Percentiles rank a stretch among this genome's conserved stretches.
phyloP scores from a whole-genome alignment of 2,797 vertebrate species.

The Anableps anableps region DNA sequence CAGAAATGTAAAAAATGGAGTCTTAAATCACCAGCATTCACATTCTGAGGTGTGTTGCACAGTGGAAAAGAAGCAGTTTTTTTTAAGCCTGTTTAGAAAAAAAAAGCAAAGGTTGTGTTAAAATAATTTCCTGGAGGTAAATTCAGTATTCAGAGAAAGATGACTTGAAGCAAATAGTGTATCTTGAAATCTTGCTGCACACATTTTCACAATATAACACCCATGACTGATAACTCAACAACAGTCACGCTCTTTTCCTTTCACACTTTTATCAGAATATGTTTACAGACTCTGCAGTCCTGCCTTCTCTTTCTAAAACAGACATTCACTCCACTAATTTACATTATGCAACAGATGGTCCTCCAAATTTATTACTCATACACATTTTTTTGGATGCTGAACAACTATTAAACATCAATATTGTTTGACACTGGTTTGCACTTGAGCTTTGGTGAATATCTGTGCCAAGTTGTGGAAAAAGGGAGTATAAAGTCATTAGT shows the following conservation, averaged over 20 bases:
- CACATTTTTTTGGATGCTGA: conserved; percentile 11
- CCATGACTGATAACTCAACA: background rate
- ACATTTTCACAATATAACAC: background rate
- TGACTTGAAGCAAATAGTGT: background rate
- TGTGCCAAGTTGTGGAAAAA: conserved; percentile 5
- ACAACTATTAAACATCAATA: conserved; percentile 18
- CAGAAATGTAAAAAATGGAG: background rate
- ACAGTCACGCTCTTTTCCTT: background rate
- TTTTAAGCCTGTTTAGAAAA: background rate
- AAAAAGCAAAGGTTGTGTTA: background rate
- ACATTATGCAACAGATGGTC: background rate
- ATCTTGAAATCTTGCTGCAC: background rate
- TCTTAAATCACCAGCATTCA: background rate
- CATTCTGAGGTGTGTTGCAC: background rate
- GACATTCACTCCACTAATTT: conserved; percentile 7
- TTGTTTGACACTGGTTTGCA: conserved; percentile 22
- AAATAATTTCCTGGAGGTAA: background rate
- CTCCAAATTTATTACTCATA: conserved; percentile 5
- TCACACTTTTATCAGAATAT: background rate
- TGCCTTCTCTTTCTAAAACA: background rate
- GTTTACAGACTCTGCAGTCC: background rate
- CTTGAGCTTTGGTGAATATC: conserved; percentile 17
- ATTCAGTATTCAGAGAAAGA: background rate
- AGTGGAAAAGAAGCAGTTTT: background rate
- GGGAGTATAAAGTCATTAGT: conserved; percentile 4